Conservation (phyloP, 2,113 vertebrate genomes). For the Triplophysa siluroides region DNA sequence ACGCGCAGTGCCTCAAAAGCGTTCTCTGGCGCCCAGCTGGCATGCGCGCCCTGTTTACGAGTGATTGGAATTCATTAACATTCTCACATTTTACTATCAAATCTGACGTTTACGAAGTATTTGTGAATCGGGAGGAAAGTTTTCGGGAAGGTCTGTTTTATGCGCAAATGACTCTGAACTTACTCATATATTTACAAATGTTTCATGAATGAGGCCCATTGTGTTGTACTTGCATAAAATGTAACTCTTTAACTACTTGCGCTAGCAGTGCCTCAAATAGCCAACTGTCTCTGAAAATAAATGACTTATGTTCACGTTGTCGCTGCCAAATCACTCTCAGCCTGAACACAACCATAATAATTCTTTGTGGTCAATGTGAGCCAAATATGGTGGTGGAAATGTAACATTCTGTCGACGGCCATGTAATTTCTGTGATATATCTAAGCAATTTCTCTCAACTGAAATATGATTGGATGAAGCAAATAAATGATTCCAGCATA, state of each 20-base stretch:
- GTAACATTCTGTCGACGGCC: not conserved
- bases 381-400: not conserved
- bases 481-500: conserved; percentile 37
- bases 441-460: conserved; percentile 4
- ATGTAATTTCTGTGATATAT: conserved; percentile 2
- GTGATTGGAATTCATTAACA: too few relatives aligned
- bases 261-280: not conserved
- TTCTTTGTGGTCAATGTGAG: conserved; percentile 8
- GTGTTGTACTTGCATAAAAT: not conserved
- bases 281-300: not conserved
- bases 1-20: too few relatives aligned
- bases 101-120: too few relatives aligned
- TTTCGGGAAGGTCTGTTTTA: too few relatives aligned
- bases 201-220: too few relatives aligned
- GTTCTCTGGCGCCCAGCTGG: too few relatives aligned
- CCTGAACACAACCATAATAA: not conserved
- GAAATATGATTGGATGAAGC: not conserved
- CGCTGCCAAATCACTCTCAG: not conserved
- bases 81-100: too few relatives aligned
- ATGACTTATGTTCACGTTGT: not conserved
- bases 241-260: too few relatives aligned
- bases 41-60: too few relatives aligned
- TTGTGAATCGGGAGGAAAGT: too few relatives aligned
- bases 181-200: too few relatives aligned
- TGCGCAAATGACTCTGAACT: too few relatives aligned